Evolutionary conservation across 2,888 invertebrate species (phyloP), one percentile per base, ranked within the genome.

Genomic region (Drosophila meridionalis): DNA sequence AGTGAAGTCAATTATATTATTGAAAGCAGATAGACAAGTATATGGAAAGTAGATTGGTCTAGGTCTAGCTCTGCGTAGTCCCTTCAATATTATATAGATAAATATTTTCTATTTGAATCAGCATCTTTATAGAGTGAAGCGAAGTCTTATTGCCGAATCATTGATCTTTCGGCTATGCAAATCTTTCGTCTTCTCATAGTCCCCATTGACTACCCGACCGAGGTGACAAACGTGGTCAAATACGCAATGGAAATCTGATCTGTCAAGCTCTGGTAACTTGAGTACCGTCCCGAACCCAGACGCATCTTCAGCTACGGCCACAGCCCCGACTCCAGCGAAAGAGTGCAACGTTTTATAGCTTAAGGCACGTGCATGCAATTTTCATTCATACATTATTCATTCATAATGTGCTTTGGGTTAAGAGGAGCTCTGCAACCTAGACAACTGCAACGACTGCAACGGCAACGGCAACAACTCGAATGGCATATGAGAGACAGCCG

Each of bases 371-470:
- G 90, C 89, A 89, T 82, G 91, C 91, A 91, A 91, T 90, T 91
- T 90, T 90, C 90, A 88, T 91, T 90, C 90, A 90, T 90, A 87
- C 90, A 91, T 90, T 91, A 90, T 90, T 90, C 90, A 90, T 90
- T 90, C 91, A 91, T 87, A 90, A 83, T 89, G 85, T 80, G 74
- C 87, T 70, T 74, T 75, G 56, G 86, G 72, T 77, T 83, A 73
- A 63, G 69, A 78, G 64, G 64, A 68, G 65, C 75, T 58, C 72
- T 60, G 63, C 47, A 69, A 55, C 55, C 65, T 59, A 78, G 78
- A 68, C 73, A 80, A 50, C 48, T 20, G 48, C 47, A 48, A 56
- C 77, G 48, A n/a, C 76, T 65, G 60, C 55, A 59, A 4, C 59
- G 45, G 61, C 76, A 47, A 55, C 69, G 28, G 60, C 73, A 57